Conservation (phyloP, 2,113 vertebrate species). For the Copsychus sechellarum region DNA sequence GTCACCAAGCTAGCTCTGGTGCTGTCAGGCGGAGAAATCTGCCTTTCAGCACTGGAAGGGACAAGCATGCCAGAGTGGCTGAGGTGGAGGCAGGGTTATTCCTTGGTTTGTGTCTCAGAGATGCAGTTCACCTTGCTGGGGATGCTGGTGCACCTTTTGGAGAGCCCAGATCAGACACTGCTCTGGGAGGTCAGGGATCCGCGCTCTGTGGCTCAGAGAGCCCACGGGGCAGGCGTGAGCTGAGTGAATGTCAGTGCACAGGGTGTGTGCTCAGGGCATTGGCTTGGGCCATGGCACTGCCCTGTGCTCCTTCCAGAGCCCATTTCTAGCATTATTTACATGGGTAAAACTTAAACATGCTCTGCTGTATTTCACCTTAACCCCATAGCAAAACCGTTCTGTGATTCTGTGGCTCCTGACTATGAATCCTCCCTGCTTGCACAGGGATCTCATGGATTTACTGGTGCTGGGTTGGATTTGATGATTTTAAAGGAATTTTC, state of each 20-base stretch:
- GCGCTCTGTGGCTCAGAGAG: not conserved
- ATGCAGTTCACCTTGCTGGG: not conserved
- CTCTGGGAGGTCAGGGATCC: not conserved
- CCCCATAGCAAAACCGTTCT: accelerated
- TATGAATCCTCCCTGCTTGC: not conserved
- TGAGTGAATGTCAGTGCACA: not conserved
- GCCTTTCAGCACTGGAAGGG: not conserved
- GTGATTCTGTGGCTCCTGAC: not conserved
- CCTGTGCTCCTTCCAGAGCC: not conserved
- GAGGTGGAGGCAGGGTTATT: not conserved
- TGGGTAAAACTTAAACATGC: not conserved
- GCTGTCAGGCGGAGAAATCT: not conserved
- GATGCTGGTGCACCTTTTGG: not conserved
- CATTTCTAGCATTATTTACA: not conserved
- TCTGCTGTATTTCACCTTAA: not conserved
- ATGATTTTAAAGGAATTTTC: not conserved
- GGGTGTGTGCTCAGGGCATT: not conserved
- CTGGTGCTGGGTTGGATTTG: not conserved
- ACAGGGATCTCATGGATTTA: not conserved
- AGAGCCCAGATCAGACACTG: not conserved
- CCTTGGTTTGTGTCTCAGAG: not conserved
- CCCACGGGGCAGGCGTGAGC: accelerated
- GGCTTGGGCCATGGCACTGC: not conserved
- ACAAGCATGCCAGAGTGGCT: not conserved
- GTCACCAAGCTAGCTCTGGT: constrained; percentile 1